Evolutionary conservation across 2,888 invertebrate species (phyloP).

Genomic region (Mamestra brassicae): DNA sequence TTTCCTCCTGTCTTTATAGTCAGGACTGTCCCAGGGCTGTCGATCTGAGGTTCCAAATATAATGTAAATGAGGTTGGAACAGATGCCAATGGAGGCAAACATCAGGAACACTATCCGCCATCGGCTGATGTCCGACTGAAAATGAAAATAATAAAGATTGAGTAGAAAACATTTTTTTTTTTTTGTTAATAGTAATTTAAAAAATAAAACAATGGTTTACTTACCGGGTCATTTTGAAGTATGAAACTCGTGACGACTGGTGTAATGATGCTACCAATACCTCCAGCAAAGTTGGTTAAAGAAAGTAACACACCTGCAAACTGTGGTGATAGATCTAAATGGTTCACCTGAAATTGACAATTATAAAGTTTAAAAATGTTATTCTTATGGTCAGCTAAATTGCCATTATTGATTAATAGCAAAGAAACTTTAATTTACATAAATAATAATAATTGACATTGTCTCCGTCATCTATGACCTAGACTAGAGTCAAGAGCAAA

Average conservation of each 20-base stretch:
- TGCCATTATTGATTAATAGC: neutral
- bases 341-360: constrained; percentile 90
- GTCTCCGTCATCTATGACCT: no score
- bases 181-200: no score
- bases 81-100: constrained; percentile 91
- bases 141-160: neutral
- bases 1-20: constrained; percentile 73
- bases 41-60: constrained; percentile 92
- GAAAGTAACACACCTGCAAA: constrained; percentile 95
- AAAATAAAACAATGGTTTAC: constrained; percentile 39
- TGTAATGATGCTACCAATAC: constrained; percentile 93
- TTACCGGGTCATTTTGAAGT: constrained; percentile 91
- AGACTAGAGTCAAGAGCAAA: no score
- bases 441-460: no score
- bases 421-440: neutral
- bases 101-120: constrained; percentile 95
- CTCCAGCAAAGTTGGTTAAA: constrained; percentile 94
- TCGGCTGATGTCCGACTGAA: constrained; percentile 91
- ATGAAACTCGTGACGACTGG: constrained; percentile 93
- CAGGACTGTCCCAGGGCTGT: constrained; percentile 94
- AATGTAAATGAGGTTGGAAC: constrained; percentile 92
- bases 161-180: neutral
- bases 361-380: neutral
- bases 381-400: neutral
- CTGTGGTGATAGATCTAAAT: constrained; percentile 95